Percentiles rank a stretch among this genome's conserved stretches.
Conservation (phyloP, 2,113 vertebrate genomes). For the Saguinus midas region DNA sequence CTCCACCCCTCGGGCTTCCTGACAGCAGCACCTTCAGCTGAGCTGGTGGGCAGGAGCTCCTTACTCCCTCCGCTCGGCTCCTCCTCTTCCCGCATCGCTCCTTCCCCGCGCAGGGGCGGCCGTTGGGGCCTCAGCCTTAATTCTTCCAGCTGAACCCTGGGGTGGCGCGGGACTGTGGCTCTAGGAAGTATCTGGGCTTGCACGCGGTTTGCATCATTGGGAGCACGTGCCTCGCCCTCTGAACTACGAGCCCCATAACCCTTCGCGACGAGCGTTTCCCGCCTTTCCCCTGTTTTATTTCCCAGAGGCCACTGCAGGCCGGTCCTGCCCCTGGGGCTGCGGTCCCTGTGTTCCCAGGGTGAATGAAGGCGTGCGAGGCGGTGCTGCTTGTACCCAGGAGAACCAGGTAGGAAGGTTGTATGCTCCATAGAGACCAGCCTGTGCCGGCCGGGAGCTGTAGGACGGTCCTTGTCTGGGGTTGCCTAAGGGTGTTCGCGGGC, state of each 20-base stretch:
- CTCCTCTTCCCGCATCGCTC: fast-evolving
- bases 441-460: not conserved
- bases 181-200: not conserved
- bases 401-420: too few relatives aligned
- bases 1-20: not conserved
- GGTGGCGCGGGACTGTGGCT: not conserved
- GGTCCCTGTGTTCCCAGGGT: too few relatives aligned
- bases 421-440: not conserved
- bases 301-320: not conserved
- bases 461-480: not conserved
- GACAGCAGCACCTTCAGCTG: not conserved
- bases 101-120: not conserved
- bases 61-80: not conserved
- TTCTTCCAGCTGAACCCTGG: not conserved
- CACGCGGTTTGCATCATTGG: not conserved
- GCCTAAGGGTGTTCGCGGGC: not conserved
- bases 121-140: not conserved
- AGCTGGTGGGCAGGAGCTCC: not conserved
- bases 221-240: not conserved
- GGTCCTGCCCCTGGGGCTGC: too few relatives aligned
- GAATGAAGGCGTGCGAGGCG: not conserved
- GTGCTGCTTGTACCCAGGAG: not conserved
- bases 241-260: not conserved
- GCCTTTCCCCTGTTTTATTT: not conserved
- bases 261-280: fast-evolving